phyloP scores from a whole-genome alignment of 2,113 vertebrate species.

The Pseudorasbora parva region DNA sequence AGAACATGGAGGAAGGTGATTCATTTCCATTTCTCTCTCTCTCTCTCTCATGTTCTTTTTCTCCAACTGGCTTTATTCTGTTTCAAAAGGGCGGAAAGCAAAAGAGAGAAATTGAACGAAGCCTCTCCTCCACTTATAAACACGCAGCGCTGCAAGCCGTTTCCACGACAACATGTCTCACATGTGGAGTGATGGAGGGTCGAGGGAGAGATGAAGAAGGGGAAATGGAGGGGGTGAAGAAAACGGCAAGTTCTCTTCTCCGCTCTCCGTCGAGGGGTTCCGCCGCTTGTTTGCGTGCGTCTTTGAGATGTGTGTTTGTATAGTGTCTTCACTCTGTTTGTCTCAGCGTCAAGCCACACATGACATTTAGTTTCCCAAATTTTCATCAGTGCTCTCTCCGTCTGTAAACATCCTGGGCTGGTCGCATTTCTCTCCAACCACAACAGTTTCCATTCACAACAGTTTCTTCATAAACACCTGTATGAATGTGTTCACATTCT shows the following conservation, averaged over 20 bases:
- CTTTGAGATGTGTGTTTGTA: constrained; percentile 13
- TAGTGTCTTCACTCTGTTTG: constrained; percentile 14
- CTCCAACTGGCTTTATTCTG: constrained; percentile 49
- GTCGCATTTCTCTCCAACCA: constrained; percentile 11
- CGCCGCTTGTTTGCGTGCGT: not conserved
- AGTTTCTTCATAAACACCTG: constrained; percentile 11
- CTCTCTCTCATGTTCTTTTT: constrained; percentile 32
- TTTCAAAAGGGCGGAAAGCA: constrained; percentile 64
- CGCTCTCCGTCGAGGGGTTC: not conserved
- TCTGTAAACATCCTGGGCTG: not conserved
- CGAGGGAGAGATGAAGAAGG: constrained; percentile 21
- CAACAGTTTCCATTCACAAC: constrained; percentile 8
- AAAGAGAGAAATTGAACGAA: constrained; percentile 48
- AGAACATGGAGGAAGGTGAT: constrained; percentile 70
- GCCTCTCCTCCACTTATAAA: constrained; percentile 62
- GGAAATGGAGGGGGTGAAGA: constrained; percentile 30
- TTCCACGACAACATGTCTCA: constrained; percentile 67
- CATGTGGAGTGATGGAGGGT: constrained; percentile 57
- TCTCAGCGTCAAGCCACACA: constrained; percentile 16
- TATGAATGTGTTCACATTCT: not conserved
- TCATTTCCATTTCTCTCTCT: constrained; percentile 56
- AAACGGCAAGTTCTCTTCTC: constrained; percentile 33
- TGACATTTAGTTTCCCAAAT: constrained; percentile 33
- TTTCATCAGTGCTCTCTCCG: not conserved
- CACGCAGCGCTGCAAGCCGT: constrained; percentile 63